Conservation (phyloP, 2,888 invertebrate species). For the Phragmatobia fuliginosa region DNA sequence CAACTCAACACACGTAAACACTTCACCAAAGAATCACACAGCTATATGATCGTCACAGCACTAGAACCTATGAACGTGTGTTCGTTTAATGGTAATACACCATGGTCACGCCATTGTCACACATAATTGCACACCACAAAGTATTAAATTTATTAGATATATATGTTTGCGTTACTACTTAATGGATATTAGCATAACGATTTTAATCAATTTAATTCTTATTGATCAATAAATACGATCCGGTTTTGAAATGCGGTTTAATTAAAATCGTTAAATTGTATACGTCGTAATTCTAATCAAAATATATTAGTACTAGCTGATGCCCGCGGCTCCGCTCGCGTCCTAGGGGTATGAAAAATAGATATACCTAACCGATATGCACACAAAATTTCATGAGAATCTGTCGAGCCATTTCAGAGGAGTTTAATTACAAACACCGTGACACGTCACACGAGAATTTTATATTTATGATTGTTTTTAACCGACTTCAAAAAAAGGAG, state of each 20-base stretch:
- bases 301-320: too few relatives aligned
- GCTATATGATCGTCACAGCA: slow-evolving; percentile 28
- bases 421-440: too few relatives aligned
- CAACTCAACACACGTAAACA: slow-evolving; percentile 25
- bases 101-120: slow-evolving; percentile 56
- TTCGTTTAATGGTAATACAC: slow-evolving; percentile 30
- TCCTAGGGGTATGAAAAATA: too few relatives aligned
- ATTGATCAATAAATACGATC: background rate
- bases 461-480: too few relatives aligned
- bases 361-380: too few relatives aligned
- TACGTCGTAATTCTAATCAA: background rate
- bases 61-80: slow-evolving; percentile 27
- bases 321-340: too few relatives aligned
- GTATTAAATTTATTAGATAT: slow-evolving; percentile 29
- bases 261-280: background rate
- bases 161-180: slow-evolving; percentile 14
- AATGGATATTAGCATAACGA: slow-evolving; percentile 34
- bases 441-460: too few relatives aligned
- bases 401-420: too few relatives aligned
- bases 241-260: background rate
- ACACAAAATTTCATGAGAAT: too few relatives aligned
- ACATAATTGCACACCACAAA: slow-evolving; percentile 52
- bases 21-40: slow-evolving; percentile 32
- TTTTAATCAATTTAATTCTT: slow-evolving; percentile 24
- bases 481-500: too few relatives aligned